phyloP scores from a whole-genome alignment of 2,888 invertebrate species.

The Eustalomyia histrio region DNA sequence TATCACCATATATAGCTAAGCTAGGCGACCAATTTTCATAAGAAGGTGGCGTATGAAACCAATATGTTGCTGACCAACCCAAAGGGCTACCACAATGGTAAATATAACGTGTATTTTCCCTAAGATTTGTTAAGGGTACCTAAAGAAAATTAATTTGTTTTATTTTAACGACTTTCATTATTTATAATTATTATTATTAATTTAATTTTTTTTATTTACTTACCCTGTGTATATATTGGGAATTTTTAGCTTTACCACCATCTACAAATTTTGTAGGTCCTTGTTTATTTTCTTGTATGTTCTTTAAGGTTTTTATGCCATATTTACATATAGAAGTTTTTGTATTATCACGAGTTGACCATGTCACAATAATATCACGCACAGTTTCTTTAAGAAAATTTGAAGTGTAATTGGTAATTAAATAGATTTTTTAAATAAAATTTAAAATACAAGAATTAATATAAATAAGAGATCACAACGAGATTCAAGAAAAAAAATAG shows the following conservation, averaged over 20 bases:
- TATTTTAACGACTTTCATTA: not conserved
- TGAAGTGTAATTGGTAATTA: not conserved
- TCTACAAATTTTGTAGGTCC: conserved; percentile 86
- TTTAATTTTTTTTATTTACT: conserved; percentile 54
- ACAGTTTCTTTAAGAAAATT: conserved; percentile 82
- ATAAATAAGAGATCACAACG: too few relatives aligned
- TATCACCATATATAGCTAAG: conserved; percentile 94
- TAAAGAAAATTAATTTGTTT: conserved; percentile 51
- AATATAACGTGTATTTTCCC: conserved; percentile 84
- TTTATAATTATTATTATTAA: not conserved
- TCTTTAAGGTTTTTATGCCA: conserved; percentile 83
- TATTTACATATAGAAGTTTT: conserved; percentile 86
- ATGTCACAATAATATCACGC: conserved; percentile 88
- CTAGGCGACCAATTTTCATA: conserved; percentile 87
- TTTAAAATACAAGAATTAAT: too few relatives aligned
- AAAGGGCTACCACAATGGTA: conserved; percentile 89
- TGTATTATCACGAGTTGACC: conserved; percentile 88
- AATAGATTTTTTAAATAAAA: not conserved
- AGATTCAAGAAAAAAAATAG: too few relatives aligned
- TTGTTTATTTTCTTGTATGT: conserved; percentile 75
- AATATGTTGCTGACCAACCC: conserved; percentile 91
- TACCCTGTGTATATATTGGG: conserved; percentile 90
- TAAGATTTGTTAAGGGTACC: conserved; percentile 81
- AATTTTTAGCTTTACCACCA: conserved; percentile 83
- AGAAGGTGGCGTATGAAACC: conserved; percentile 85